These are phyloP conservation scores for Planiliza haematocheilus DNA, from an alignment of 2,113 vertebrate genomes.

Conservation along the genomic window DNA sequence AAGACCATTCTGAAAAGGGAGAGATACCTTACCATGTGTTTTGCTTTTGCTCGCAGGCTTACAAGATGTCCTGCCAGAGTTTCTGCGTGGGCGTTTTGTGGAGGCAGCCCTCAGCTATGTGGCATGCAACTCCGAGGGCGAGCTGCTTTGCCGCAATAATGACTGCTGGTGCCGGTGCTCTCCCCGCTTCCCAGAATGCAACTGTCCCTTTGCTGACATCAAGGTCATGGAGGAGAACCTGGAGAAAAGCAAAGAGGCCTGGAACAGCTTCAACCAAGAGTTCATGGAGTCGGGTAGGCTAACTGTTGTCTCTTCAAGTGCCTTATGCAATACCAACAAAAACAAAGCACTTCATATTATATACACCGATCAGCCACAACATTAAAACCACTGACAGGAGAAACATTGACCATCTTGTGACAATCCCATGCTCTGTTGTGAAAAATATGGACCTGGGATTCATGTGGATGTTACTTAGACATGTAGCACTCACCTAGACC, in stretches of 20 bases:
- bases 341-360: too few species aligned
- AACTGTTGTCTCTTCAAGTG: too few species aligned
- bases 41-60: constrained; percentile 83
- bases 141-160: constrained; percentile 90
- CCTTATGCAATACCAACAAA: too few species aligned
- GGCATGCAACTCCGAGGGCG: constrained; percentile 93
- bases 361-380: too few species aligned
- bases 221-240: constrained; percentile 93
- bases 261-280: constrained; percentile 88
- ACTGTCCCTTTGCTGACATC: constrained; percentile 93
- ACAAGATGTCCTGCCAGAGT: constrained; percentile 92
- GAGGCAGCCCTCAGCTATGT: constrained; percentile 96
- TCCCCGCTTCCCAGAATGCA: constrained; percentile 90
- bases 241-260: constrained; percentile 87
- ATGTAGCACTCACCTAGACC: too few species aligned
- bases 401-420: too few species aligned
- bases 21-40: constrained; percentile 7
- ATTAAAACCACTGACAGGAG: too few species aligned
- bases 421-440: too few species aligned
- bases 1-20: background rate
- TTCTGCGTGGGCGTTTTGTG: constrained; percentile 92
- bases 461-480: too few species aligned
- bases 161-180: constrained; percentile 96
- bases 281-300: constrained; percentile 93
- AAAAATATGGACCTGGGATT: too few species aligned